These are phyloP conservation scores for Danio tinwini DNA, from an alignment of 2,797 vertebrate genomes.

Conservation along the genomic window DNA sequence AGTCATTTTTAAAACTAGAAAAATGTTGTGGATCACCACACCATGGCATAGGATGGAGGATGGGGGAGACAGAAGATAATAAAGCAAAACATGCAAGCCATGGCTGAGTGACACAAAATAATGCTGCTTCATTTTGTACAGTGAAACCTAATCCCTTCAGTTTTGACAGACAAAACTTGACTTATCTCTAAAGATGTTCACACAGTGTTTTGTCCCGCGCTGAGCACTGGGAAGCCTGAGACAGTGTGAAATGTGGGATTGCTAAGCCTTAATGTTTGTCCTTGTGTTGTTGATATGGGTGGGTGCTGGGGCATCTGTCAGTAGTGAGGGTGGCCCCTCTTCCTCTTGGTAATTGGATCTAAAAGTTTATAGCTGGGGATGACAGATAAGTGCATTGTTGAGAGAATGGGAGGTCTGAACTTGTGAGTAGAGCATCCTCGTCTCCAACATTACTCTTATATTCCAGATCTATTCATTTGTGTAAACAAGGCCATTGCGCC, in stretches of 20 bases:
- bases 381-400: slow-evolving; percentile 71
- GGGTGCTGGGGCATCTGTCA: slow-evolving; percentile 73
- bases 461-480: no score
- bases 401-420: slow-evolving; percentile 58
- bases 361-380: slow-evolving; percentile 73
- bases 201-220: slow-evolving; percentile 31
- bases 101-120: slow-evolving; percentile 30
- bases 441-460: background rate
- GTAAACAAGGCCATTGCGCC: no score
- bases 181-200: slow-evolving; percentile 55
- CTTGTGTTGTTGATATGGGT: slow-evolving; percentile 63
- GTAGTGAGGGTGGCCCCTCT: slow-evolving; percentile 76
- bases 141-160: slow-evolving; percentile 52
- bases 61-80: background rate
- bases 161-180: slow-evolving; percentile 58
- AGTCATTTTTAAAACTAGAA: slow-evolving; percentile 1
- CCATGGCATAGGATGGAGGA: background rate
- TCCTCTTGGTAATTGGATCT: slow-evolving; percentile 81
- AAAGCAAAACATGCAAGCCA: background rate
- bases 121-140: slow-evolving; percentile 30
- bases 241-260: slow-evolving; percentile 49
- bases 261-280: slow-evolving; percentile 56
- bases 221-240: slow-evolving; percentile 9
- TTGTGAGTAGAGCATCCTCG: slow-evolving; percentile 41
- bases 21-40: background rate